Evolutionary conservation across 2,888 invertebrate species (phyloP).

Genomic region (Pollenia labialis): DNA sequence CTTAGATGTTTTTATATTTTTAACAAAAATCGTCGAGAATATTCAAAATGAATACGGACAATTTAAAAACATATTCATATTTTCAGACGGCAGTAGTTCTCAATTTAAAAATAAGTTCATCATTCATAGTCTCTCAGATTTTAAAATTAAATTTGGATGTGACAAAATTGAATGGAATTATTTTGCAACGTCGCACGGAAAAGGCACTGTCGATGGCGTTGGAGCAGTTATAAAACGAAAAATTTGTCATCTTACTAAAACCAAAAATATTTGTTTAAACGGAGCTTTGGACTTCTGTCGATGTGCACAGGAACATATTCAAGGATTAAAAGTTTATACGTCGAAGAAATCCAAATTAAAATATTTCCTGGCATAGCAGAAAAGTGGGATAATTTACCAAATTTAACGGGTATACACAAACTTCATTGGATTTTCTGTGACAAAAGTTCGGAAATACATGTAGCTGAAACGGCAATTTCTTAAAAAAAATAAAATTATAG

Average conservation of each 20-base stretch:
- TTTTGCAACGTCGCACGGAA: slow-evolving; percentile 60
- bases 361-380: slow-evolving; percentile 14
- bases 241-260: slow-evolving; percentile 59
- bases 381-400: slow-evolving; percentile 48
- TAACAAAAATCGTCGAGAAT: slow-evolving; percentile 51
- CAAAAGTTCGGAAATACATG: not conserved
- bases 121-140: slow-evolving; percentile 54
- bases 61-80: slow-evolving; percentile 55
- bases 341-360: slow-evolving; percentile 30
- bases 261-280: slow-evolving; percentile 55
- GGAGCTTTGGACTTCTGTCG: slow-evolving; percentile 41
- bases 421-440: slow-evolving; percentile 38
- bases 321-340: slow-evolving; percentile 30
- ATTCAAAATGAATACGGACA: slow-evolving; percentile 38
- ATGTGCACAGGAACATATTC: slow-evolving; percentile 32
- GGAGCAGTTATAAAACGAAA: slow-evolving; percentile 52
- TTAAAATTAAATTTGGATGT: slow-evolving; percentile 56
- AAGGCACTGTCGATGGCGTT: slow-evolving; percentile 52
- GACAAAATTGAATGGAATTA: slow-evolving; percentile 63
- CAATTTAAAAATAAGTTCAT: slow-evolving; percentile 70
- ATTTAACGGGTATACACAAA: slow-evolving; percentile 38
- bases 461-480: slow-evolving; percentile 36
- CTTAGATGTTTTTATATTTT: slow-evolving; percentile 55
- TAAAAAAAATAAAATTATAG: not conserved
- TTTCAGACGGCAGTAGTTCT: slow-evolving; percentile 57